These are phyloP conservation scores for Mycogona germanica DNA, from an alignment of 2,888 invertebrate genomes.

Conservation along the genomic window DNA sequence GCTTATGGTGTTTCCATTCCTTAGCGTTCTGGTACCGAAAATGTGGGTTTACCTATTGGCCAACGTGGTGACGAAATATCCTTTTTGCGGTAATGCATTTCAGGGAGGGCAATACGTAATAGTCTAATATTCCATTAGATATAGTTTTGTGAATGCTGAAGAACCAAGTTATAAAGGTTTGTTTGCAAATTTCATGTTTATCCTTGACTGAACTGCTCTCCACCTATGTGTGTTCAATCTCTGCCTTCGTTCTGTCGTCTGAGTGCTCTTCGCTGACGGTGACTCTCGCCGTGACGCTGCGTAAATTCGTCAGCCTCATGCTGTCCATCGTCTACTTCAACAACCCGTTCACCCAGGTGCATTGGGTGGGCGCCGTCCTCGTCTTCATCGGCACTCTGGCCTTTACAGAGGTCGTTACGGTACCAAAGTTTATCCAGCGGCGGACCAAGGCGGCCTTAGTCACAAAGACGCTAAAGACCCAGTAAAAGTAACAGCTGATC, in stretches of 20 bases:
- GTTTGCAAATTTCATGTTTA: too few species aligned
- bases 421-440: constrained; percentile 5
- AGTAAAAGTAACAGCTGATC: too few species aligned
- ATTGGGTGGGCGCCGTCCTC: constrained; percentile 35
- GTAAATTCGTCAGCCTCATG: constrained; percentile 40
- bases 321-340: constrained; percentile 39
- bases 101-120: background rate
- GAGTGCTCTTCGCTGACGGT: constrained; percentile 39
- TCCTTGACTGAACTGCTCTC: too few species aligned
- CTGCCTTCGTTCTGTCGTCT: constrained; percentile 40
- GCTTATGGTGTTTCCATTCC: constrained; percentile 13
- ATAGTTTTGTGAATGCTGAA: too few species aligned
- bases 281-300: constrained; percentile 40
- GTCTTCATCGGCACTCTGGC: constrained; percentile 40
- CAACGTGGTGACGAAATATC: constrained; percentile 32
- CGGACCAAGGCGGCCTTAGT: too few species aligned
- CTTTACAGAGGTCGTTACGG: constrained; percentile 30
- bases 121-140: too few species aligned
- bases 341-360: constrained; percentile 38
- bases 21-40: constrained; percentile 30
- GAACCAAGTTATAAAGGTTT: too few species aligned
- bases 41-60: constrained; percentile 33
- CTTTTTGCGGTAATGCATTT: constrained; percentile 7
- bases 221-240: constrained; percentile 38
- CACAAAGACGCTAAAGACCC: too few species aligned